Base-by-base conservation (phyloP, 2,797 vertebrate species). In the Galaxias olidus region DNA sequence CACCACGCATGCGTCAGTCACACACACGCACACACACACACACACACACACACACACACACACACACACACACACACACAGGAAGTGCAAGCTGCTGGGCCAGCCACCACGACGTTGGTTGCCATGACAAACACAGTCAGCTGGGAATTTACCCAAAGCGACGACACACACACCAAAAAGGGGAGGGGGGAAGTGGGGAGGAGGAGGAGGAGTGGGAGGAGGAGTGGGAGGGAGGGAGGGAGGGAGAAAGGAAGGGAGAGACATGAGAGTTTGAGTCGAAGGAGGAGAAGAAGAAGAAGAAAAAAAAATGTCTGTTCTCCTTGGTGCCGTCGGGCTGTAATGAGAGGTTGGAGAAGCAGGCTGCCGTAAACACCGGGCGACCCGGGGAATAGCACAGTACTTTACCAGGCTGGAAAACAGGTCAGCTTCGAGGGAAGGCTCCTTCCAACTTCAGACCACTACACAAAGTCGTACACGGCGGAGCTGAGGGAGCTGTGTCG, bases 121-220 rank as follows among this genome's bases (percentile, higher is more conserved):
- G 89, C 90, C 88, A 92, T 91, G 91, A 91, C 91, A 89, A 91
- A 91, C 90, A 87, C 68, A 89, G 88, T 92, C 91, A 92, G 88
- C 88, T 91, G 90, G 90, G 91, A 92, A 91, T 91, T 88, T 88
- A 91, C 89, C 90, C 88, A 90, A 84, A 89, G 86, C 84, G 77
- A 90, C 87, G 87, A 90, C 87, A 90, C 87, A 88, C n/a, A 87
- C 88, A 75, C 55, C 67, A 79, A 71, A 82, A 74, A 56, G 55
- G 64, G 72, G 62, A 71, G 65, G 14, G 51, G 58, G 30, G n/a
- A 19, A 52, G 44, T 54, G 8, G 51, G 50, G 53, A 47, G 8
- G 44, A 18, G 53, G 43, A 10, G 44, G 49, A 55, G 58, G 49
- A 30, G 14, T 55, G 68, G 55, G 15, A 59, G 62, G 69, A 58